Conservation (phyloP, 2,888 invertebrate genomes). For the Leptopilina myrica region DNA sequence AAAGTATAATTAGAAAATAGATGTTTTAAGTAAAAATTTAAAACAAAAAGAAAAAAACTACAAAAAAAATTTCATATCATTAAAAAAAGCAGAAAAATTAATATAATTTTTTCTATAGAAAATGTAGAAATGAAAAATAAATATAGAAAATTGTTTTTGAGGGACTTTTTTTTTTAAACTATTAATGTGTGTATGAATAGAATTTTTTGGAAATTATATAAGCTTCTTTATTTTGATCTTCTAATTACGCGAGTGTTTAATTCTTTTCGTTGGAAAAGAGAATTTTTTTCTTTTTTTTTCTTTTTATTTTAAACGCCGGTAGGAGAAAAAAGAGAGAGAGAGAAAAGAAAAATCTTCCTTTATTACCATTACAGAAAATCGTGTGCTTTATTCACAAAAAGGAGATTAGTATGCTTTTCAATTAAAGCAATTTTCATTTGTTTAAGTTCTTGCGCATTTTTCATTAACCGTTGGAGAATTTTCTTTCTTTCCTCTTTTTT, state of each 20-base stretch:
- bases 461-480: background rate
- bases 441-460: background rate
- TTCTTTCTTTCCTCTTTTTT: background rate
- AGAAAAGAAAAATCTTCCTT: background rate
- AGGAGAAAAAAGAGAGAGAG: background rate
- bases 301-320: background rate
- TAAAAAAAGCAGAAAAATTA: too few species aligned
- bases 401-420: slow-evolving; percentile 22
- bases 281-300: background rate
- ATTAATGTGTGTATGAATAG: too few species aligned
- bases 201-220: too few species aligned
- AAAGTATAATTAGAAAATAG: too few species aligned
- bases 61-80: too few species aligned
- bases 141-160: too few species aligned
- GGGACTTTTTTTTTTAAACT: too few species aligned
- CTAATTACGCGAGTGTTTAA: slow-evolving; percentile 14
- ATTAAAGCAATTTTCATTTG: slow-evolving; percentile 16
- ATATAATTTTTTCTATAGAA: too few species aligned
- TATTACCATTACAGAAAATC: slow-evolving; percentile 10
- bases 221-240: slow-evolving; percentile 7
- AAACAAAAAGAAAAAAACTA: too few species aligned
- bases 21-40: too few species aligned
- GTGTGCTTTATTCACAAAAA: background rate
- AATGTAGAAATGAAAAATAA: too few species aligned
- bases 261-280: slow-evolving; percentile 13